phyloP scores from a whole-genome alignment of 2,797 vertebrate genomes.

The Astyanax mexicanus region DNA sequence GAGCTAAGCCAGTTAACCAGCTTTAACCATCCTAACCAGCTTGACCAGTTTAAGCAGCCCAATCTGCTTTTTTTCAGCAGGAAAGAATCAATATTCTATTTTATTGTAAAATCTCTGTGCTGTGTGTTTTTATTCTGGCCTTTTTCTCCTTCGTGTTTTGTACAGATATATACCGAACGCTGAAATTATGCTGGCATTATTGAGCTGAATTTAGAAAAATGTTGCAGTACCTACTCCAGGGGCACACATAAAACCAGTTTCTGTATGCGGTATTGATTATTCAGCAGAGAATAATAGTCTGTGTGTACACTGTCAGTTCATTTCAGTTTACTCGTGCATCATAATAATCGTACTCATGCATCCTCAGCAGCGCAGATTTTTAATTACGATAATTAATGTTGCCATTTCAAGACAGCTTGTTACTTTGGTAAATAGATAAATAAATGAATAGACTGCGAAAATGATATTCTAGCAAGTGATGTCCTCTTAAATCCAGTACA shows the following conservation, averaged over 20 bases:
- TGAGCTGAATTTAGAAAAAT: neutral
- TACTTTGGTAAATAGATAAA: neutral
- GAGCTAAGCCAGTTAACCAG: too few relatives aligned
- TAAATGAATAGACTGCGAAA: too few relatives aligned
- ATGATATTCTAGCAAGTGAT: too few relatives aligned
- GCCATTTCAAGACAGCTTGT: neutral
- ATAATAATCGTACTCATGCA: neutral
- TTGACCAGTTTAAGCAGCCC: too few relatives aligned
- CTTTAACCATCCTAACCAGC: too few relatives aligned
- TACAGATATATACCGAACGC: neutral
- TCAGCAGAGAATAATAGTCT: neutral
- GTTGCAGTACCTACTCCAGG: neutral
- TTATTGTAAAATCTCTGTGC: too few relatives aligned
- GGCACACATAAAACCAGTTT: neutral
- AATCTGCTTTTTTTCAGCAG: too few relatives aligned
- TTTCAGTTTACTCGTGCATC: neutral
- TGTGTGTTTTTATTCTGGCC: too few relatives aligned
- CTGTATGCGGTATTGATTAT: constrained; percentile 2
- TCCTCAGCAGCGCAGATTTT: neutral
- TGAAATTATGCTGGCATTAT: neutral
- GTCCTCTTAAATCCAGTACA: too few relatives aligned
- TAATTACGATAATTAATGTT: neutral
- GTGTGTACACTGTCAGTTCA: neutral
- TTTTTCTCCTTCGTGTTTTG: neutral
- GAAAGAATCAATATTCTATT: too few relatives aligned